These are phyloP conservation scores for Pseudanteris insignis DNA, from an alignment of 2,888 invertebrate genomes.

Conservation along the genomic window DNA sequence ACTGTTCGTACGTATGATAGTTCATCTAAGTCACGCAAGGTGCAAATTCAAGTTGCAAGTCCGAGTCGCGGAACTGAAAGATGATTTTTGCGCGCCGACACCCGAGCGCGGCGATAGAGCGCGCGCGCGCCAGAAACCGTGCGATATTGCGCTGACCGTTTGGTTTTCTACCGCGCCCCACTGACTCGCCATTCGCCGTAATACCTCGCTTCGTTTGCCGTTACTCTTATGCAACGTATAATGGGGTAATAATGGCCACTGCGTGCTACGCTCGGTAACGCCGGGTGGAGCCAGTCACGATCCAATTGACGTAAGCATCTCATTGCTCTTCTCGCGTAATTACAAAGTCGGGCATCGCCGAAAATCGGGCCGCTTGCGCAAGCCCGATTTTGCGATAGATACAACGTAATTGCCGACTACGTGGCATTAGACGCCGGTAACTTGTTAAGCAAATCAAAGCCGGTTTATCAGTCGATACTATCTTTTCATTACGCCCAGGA, in stretches of 20 bases:
- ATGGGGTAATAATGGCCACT: conserved; percentile 64
- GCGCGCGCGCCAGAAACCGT: conserved; percentile 13
- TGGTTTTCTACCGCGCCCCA: conserved; percentile 27
- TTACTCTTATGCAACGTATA: conserved; percentile 65
- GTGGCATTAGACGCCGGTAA: conserved; percentile 9
- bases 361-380: conserved; percentile 26
- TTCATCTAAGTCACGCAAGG: no score
- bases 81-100: conserved; percentile 51
- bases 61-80: no score
- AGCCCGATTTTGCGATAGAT: conserved; percentile 16
- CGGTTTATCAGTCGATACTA: neutral
- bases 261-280: conserved; percentile 55
- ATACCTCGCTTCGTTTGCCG: conserved; percentile 61
- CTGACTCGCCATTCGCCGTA: conserved; percentile 52
- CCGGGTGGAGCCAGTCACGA: conserved; percentile 66
- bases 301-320: conserved; percentile 63
- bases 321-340: conserved; percentile 55
- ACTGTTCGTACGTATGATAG: no score
- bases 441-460: conserved; percentile 22
- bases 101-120: conserved; percentile 49
- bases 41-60: conserved; percentile 58
- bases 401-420: conserved; percentile 16
- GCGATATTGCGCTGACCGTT: conserved; percentile 31
- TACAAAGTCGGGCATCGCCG: conserved; percentile 34
- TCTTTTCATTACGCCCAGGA: no score